These are phyloP conservation scores for Apostichopus californicus DNA, from an alignment of 35 echinoderm and acorn worm species.

Conservation along the genomic window DNA sequence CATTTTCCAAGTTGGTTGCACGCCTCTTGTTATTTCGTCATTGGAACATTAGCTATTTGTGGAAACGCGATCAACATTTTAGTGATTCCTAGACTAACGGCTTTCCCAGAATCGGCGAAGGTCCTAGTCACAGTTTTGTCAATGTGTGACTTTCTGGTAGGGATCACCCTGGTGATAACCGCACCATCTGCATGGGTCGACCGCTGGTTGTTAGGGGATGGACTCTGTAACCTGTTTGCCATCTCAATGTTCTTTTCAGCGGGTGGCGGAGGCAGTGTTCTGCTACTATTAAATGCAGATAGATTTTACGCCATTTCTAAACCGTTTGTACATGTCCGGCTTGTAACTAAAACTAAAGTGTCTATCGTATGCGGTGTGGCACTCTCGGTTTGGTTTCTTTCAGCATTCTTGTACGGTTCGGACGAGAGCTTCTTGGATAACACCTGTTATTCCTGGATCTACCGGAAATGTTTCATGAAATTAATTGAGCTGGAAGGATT, in stretches of 20 bases:
- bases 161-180: background rate
- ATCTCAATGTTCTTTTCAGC: conserved; percentile 22
- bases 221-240: conserved; percentile 19
- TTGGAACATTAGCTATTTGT: conserved; percentile 28
- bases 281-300: conserved; percentile 31
- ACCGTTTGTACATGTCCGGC: conserved; percentile 42
- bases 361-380: background rate
- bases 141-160: conserved; percentile 31
- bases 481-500: conserved; percentile 39
- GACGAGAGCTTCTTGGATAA: conserved; percentile 23
- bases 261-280: conserved; percentile 12
- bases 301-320: conserved; percentile 42
- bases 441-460: conserved; percentile 18
- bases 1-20: conserved; percentile 57
- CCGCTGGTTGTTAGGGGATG: conserved; percentile 13
- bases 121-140: background rate
- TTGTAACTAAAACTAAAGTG: conserved; percentile 34
- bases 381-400: background rate
- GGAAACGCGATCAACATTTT: conserved; percentile 42
- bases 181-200: conserved; percentile 26
- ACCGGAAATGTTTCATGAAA: conserved; percentile 45
- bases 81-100: conserved; percentile 21
- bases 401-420: conserved; percentile 29
- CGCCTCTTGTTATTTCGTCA: background rate
- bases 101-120: conserved; percentile 53